These are phyloP conservation scores for Brachypteracias leptosomus DNA, from an alignment of 2,113 vertebrate genomes.

Conservation along the genomic window DNA sequence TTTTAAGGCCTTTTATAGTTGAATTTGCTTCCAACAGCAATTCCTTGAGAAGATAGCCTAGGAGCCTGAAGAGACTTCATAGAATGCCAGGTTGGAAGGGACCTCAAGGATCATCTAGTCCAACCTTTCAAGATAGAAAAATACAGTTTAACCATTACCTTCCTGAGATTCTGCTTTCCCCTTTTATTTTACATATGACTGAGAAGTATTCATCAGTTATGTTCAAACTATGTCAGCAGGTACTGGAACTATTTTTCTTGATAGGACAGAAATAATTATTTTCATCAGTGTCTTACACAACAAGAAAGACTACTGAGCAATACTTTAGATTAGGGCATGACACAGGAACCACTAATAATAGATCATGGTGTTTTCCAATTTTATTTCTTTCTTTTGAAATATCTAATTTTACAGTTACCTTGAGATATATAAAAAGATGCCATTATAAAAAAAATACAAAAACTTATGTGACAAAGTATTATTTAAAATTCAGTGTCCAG, in stretches of 20 bases:
- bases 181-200: background rate
- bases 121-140: too few species aligned
- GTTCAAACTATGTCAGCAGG: background rate
- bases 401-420: slow-evolving; percentile 6
- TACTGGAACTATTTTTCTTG: background rate
- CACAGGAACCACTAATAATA: background rate
- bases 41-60: background rate
- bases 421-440: slow-evolving; percentile 36
- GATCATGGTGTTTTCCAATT: background rate
- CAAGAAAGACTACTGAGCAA: background rate
- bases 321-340: background rate
- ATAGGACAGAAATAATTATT: background rate
- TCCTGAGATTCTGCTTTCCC: background rate
- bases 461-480: background rate
- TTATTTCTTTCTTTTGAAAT: slow-evolving; percentile 38
- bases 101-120: too few species aligned
- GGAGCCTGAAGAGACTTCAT: background rate
- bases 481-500: slow-evolving; percentile 29
- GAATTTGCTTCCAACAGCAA: background rate
- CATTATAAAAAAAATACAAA: slow-evolving; percentile 10
- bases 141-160: background rate
- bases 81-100: too few species aligned
- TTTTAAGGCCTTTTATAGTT: background rate
- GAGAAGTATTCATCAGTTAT: background rate
- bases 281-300: background rate